phyloP scores from a whole-genome alignment of 1,140 invertebrate genomes.

The Drosophila rhopaloa region DNA sequence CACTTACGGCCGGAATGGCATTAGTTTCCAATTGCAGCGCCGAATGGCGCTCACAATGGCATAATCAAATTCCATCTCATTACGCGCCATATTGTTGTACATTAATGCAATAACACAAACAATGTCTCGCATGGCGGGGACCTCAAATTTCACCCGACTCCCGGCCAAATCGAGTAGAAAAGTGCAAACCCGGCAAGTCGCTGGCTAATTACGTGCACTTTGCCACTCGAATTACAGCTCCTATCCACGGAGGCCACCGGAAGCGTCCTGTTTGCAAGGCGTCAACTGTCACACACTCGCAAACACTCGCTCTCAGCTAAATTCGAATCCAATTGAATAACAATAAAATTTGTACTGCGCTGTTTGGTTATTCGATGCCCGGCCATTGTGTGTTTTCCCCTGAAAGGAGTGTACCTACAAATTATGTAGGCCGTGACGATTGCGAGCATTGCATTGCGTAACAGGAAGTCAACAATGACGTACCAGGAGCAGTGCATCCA shows the following conservation, averaged over 20 bases:
- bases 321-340: slow-evolving; percentile 84
- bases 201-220: slow-evolving; percentile 64
- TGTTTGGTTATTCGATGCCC: slow-evolving; percentile 74
- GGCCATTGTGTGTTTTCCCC: slow-evolving; percentile 47
- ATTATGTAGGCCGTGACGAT: slow-evolving; percentile 62
- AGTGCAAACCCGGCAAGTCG: slow-evolving; percentile 62
- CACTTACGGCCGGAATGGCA: slow-evolving; percentile 44
- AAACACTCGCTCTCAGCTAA: slow-evolving; percentile 48
- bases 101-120: slow-evolving; percentile 82
- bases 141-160: slow-evolving; percentile 66
- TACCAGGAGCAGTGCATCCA: slow-evolving; percentile 24
- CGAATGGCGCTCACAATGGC: slow-evolving; percentile 46
- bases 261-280: slow-evolving; percentile 73
- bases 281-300: slow-evolving; percentile 76
- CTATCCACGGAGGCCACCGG: slow-evolving; percentile 47
- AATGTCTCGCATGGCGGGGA: slow-evolving; percentile 65
- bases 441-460: slow-evolving; percentile 35
- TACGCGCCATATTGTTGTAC: slow-evolving; percentile 81
- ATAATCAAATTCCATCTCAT: slow-evolving; percentile 81
- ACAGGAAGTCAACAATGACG: slow-evolving; percentile 77
- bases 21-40: slow-evolving; percentile 50
- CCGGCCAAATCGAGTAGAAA: slow-evolving; percentile 51
- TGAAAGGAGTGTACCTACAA: slow-evolving; percentile 70
- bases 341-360: slow-evolving; percentile 76
- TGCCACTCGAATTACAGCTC: slow-evolving; percentile 60